Conservation (phyloP, 2,113 vertebrate species). For the Forbesichthys agassizii region DNA sequence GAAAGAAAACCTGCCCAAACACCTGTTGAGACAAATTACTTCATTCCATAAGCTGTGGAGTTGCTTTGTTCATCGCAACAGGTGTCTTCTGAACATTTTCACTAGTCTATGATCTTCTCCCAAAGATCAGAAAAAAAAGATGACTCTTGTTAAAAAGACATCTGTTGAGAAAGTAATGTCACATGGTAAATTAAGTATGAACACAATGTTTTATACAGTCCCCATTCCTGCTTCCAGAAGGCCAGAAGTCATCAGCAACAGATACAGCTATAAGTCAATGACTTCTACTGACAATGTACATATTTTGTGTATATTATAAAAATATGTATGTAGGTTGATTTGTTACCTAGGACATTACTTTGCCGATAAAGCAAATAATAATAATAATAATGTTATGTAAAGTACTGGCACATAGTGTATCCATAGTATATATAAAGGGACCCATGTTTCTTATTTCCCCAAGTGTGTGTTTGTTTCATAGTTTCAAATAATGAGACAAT, state of each 20-base stretch:
- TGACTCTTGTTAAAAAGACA: constrained; percentile 2
- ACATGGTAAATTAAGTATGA: constrained; percentile 13
- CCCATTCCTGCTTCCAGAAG: constrained; percentile 2
- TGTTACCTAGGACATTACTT: too few species aligned
- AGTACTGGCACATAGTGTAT: too few species aligned
- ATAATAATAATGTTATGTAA: too few species aligned
- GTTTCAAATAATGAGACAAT: too few species aligned
- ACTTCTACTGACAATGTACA: too few species aligned
- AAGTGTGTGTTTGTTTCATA: too few species aligned
- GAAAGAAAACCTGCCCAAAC: constrained; percentile 18
- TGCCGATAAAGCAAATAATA: too few species aligned
- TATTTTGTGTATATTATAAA: too few species aligned
- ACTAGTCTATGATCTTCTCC: background rate
- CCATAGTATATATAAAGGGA: too few species aligned
- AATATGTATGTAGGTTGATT: too few species aligned
- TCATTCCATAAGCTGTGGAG: constrained; percentile 7
- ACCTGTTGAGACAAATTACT: constrained; percentile 29
- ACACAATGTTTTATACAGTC: constrained; percentile 1
- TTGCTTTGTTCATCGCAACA: constrained; percentile 16
- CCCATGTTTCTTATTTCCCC: too few species aligned
- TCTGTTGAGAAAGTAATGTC: background rate
- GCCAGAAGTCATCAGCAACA: constrained; percentile 4
- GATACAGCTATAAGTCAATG: background rate
- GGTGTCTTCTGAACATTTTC: constrained; percentile 21
- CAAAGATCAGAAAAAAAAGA: constrained; percentile 9